Percentiles rank a stretch among this genome's conserved stretches.
These are phyloP conservation scores for Drosophila anceps DNA, from an alignment of 2,888 invertebrate genomes.

Conservation along the genomic window DNA sequence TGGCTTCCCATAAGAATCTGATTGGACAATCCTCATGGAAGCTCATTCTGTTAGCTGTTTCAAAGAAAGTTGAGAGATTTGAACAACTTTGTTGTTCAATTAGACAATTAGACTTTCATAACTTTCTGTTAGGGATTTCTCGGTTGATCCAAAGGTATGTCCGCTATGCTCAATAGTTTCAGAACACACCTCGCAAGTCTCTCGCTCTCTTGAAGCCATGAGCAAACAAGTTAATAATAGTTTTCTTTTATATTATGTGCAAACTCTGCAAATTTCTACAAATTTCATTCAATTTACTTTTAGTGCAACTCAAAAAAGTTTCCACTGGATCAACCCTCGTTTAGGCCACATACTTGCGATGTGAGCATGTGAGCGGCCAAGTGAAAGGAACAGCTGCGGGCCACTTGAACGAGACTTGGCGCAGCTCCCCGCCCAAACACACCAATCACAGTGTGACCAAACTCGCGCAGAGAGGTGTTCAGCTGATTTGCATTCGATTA, in stretches of 20 bases:
- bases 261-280: not conserved
- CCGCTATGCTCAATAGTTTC: too few relatives aligned
- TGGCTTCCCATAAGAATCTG: not conserved
- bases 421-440: conserved; percentile 4
- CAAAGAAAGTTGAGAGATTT: too few relatives aligned
- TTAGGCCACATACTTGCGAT: not conserved
- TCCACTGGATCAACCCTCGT: conserved; percentile 23
- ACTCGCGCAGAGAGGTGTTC: conserved; percentile 4
- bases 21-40: not conserved
- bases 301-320: not conserved
- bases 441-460: conserved; percentile 12
- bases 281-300: not conserved
- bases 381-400: conserved; percentile 42
- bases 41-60: not conserved
- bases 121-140: too few relatives aligned
- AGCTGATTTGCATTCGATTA: conserved; percentile 55
- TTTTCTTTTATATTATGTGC: too few relatives aligned
- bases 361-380: conserved; percentile 29
- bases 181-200: too few relatives aligned
- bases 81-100: too few relatives aligned
- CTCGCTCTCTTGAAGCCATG: too few relatives aligned
- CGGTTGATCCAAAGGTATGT: too few relatives aligned
- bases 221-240: too few relatives aligned
- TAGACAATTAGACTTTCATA: too few relatives aligned
- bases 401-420: conserved; percentile 4